Percentiles rank a stretch among this genome's conserved stretches.
phyloP scores from a whole-genome alignment of 35 echinoderm and acorn worm species.

The Holothuria glaberrima region DNA sequence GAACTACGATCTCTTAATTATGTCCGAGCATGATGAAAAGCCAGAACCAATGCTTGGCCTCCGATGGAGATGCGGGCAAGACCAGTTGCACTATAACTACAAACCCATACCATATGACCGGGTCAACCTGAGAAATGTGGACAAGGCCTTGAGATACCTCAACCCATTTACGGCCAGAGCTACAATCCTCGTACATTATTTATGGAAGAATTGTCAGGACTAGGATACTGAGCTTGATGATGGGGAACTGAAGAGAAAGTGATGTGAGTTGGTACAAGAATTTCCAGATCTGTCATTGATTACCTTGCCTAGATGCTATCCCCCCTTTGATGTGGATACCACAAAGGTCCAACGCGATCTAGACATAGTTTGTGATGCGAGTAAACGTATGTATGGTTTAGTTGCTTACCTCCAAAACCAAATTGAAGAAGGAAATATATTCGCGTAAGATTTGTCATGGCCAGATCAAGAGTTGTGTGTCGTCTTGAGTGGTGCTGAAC shows the following conservation, averaged over 20 bases:
- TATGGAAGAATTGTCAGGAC: constrained; percentile 23
- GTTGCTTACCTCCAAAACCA: constrained; percentile 5
- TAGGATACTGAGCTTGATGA: constrained; percentile 21
- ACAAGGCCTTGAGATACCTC: constrained; percentile 18
- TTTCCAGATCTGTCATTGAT: not conserved
- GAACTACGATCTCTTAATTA: not conserved
- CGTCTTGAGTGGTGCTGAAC: not conserved
- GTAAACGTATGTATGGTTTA: not conserved
- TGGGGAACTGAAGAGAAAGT: not conserved
- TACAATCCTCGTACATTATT: not conserved
- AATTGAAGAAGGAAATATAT: not conserved
- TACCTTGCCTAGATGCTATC: not conserved
- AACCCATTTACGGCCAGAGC: constrained; percentile 2
- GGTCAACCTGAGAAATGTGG: not conserved
- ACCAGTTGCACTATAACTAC: constrained; percentile 11
- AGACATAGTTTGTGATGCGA: not conserved
- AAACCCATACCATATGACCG: constrained; percentile 23
- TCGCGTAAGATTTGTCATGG: not conserved
- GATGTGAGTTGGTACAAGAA: not conserved
- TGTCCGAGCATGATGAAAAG: constrained; percentile 17
- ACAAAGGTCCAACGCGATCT: not conserved
- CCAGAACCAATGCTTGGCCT: constrained; percentile 29
- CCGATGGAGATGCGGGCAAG: not conserved
- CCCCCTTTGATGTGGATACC: not conserved
- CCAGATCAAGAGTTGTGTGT: constrained; percentile 1